Percentiles rank a stretch among this genome's conserved stretches.
Conservation (phyloP, 2,113 vertebrate genomes). For the Elaphurus davidianus region DNA sequence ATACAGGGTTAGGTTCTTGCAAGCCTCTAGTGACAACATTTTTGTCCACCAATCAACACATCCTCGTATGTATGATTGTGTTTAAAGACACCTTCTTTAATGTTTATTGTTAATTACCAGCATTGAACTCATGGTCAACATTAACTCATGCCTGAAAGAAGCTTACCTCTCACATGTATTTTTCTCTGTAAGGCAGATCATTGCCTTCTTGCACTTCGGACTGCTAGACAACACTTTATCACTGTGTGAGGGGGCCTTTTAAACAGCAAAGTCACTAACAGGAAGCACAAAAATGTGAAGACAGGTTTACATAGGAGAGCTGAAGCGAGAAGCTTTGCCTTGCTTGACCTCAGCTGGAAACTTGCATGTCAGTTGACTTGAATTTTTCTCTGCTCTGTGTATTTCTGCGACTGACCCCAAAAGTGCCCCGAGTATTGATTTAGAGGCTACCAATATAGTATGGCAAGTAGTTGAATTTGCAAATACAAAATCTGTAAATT, state of each 20-base stretch:
- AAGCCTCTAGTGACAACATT: background rate
- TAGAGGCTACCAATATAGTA: background rate
- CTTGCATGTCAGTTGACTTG: fast-evolving
- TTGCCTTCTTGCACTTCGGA: background rate
- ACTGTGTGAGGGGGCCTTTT: background rate
- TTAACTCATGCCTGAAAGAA: background rate
- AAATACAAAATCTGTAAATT: background rate
- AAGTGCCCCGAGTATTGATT: background rate
- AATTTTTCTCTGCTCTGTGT: background rate
- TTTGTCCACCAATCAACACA: background rate
- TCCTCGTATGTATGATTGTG: background rate
- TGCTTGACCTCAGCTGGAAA: background rate
- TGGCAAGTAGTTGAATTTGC: background rate
- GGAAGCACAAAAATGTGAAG: background rate
- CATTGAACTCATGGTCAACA: background rate
- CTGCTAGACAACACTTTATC: background rate
- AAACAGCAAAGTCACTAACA: background rate
- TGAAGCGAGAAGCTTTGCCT: background rate
- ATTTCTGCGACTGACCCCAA: background rate
- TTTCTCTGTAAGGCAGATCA: background rate
- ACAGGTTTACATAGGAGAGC: background rate
- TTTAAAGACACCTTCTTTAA: background rate
- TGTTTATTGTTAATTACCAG: background rate
- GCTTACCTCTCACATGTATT: background rate
- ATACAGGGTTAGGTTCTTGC: background rate